Conservation (phyloP, 2,888 invertebrate genomes). For the Hermaeophaga mercurialis region DNA sequence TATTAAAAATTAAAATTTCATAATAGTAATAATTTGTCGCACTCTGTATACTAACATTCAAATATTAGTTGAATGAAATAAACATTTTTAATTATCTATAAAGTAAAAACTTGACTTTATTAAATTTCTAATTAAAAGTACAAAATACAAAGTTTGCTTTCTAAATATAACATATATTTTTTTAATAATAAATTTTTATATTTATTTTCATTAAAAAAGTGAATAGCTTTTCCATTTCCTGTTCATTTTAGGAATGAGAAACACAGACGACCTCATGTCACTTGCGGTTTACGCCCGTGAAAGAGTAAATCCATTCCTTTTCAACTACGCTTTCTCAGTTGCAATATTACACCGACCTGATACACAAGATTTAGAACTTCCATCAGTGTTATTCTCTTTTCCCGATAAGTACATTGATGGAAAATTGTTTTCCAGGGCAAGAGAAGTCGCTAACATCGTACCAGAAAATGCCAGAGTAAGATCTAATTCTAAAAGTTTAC, state of each 20-base stretch:
- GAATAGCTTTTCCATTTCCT: no score
- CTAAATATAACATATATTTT: no score
- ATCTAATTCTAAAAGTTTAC: slow-evolving; percentile 51
- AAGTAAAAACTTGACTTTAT: no score
- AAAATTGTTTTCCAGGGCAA: slow-evolving; percentile 69
- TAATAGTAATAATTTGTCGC: no score
- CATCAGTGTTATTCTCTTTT: slow-evolving; percentile 77
- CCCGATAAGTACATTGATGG: slow-evolving; percentile 84
- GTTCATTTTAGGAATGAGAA: slow-evolving; percentile 52
- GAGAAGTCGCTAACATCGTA: slow-evolving; percentile 70
- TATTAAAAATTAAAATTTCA: no score
- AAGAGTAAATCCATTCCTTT: slow-evolving; percentile 78
- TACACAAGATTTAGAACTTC: slow-evolving; percentile 71
- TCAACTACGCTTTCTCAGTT: slow-evolving; percentile 79
- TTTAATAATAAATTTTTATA: no score
- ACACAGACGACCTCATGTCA: slow-evolving; percentile 72
- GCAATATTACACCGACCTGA: slow-evolving; percentile 75
- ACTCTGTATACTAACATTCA: no score
- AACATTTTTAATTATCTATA: no score
- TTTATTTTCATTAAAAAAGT: no score
- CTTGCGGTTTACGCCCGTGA: slow-evolving; percentile 73
- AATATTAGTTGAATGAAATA: no score
- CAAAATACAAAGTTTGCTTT: no score
- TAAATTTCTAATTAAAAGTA: no score
- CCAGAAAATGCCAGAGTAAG: slow-evolving; percentile 66